Base-by-base conservation (phyloP, 2,888 invertebrate species). In the Camponotus fellah region DNA sequence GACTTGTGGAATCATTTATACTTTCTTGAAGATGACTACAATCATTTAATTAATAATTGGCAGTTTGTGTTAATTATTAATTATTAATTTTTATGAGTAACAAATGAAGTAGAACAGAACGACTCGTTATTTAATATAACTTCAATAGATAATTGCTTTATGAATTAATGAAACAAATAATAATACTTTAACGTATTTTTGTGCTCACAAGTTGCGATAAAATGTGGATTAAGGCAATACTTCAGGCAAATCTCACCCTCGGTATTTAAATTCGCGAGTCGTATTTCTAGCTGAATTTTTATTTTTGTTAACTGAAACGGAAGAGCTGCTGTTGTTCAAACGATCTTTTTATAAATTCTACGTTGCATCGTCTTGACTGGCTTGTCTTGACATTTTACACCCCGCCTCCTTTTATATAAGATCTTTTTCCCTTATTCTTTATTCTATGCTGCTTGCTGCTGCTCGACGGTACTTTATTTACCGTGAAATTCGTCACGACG, bases 401-500 rank as follows among this genome's bases (percentile, higher is more conserved):
- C n/a, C 10, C 17, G 12, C 37, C 34, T 17, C 58, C 46, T 71
- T n/a, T 53, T n/a, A n/a, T n/a, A 60, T 49, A 46, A 40, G 65
- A 46, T 43, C 68, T 75, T 60, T 49, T 53, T 72, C 34, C 26
- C 62, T 43, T 82, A 68, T 79, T 65, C 65, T 66, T 66, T 64
- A 34, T 58, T 74, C 62, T 66, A 40, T 32, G 53, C 56, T 72
- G 65, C 82, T 81, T 68, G 40, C 65, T 32, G 32, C 72, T 65
- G 60, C 69, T 65, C 53, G 56, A 9, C 74, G 66, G 68, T 72
- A 85, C 75, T 90, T 86, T 90, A 89, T 88, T 86, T 86, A 40
- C 86, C 87, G 87, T 89, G 85, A 90, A 90, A 90, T 90, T 89
- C 87, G 79, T 88, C 86, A 77, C 84, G 85, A 83, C 85, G 79